Evolutionary conservation across 1,140 invertebrate genomes (phyloP).

Genomic region (Hyposmocoma kahamanoa): DNA sequence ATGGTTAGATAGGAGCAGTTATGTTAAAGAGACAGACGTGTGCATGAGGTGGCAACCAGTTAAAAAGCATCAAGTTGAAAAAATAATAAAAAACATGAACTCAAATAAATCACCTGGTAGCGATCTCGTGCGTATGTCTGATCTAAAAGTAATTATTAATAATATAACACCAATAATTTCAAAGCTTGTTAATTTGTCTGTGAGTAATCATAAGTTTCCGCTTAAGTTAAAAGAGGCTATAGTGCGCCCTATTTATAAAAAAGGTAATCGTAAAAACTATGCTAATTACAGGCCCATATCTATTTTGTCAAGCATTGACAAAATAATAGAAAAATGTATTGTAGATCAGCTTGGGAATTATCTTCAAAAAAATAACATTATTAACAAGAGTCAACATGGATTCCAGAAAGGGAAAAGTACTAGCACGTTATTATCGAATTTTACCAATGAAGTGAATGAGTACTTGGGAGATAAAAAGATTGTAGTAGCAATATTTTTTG

Average conservation of each 20-base stretch:
- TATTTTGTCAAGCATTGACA: constrained; percentile 7
- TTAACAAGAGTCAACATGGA: not conserved
- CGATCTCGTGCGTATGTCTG: constrained; percentile 3
- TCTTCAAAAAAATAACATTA: constrained; percentile 2
- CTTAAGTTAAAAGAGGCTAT: constrained; percentile 4
- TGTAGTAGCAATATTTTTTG: not conserved
- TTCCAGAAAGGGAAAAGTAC: constrained; percentile 7
- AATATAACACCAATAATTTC: no score
- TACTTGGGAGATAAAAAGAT: not conserved
- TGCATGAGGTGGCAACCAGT: no score
- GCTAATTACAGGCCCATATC: constrained; percentile 5
- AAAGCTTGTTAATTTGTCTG: no score
- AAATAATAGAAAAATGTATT: constrained; percentile 4
- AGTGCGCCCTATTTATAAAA: constrained; percentile 6
- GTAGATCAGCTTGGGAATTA: not conserved
- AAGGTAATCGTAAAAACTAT: not conserved
- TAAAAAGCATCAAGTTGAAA: not conserved
- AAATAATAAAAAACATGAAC: constrained; percentile 1
- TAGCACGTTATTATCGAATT: constrained; percentile 4
- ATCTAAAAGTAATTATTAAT: not conserved
- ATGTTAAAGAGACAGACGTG: not conserved
- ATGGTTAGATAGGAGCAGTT: not conserved
- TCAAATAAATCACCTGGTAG: constrained; percentile 1
- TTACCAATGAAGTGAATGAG: not conserved
- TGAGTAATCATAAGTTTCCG: no score